Percentiles rank a stretch among this genome's conserved stretches.
phyloP scores from a whole-genome alignment of 2,797 vertebrate species.

The Hydrophis major region DNA sequence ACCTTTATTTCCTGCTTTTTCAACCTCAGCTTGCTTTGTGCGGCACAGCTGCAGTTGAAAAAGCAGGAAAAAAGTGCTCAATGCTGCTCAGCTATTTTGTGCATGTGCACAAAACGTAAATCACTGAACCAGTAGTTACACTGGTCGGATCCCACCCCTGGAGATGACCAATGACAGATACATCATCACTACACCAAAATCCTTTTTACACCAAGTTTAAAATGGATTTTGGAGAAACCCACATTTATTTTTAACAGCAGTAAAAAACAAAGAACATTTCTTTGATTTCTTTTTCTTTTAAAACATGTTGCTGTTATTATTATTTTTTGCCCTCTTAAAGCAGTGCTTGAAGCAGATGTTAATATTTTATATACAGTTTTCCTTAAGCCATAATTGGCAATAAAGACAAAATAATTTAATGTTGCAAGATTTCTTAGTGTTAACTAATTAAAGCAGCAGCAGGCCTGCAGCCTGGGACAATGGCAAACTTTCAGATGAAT shows the following conservation, averaged over 20 bases:
- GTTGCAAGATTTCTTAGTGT: constrained; percentile 74
- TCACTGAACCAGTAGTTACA: no score
- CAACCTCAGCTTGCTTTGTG: no score
- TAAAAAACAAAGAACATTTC: constrained; percentile 2
- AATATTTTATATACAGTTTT: constrained; percentile 77
- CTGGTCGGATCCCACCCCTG: no score
- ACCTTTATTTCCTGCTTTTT: no score
- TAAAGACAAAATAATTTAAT: constrained; percentile 76
- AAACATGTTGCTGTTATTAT: constrained; percentile 27
- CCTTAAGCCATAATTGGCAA: constrained; percentile 75
- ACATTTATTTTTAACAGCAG: constrained; percentile 9
- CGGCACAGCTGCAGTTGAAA: no score
- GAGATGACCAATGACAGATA: neutral
- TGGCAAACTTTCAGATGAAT: constrained; percentile 78
- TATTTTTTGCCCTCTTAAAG: constrained; percentile 57
- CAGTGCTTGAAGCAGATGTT: constrained; percentile 69
- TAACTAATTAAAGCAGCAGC: constrained; percentile 77
- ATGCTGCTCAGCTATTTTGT: no score
- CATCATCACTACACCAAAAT: neutral
- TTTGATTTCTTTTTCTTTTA: neutral
- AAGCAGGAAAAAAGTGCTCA: no score
- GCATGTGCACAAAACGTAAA: no score
- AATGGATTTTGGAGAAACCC: neutral
- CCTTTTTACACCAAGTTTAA: neutral
- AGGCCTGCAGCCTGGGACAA: constrained; percentile 72